Percentiles rank a stretch among this genome's conserved stretches.
These are phyloP conservation scores for Pteronura brasiliensis DNA, from an alignment of 2,113 vertebrate genomes.

Conservation along the genomic window DNA sequence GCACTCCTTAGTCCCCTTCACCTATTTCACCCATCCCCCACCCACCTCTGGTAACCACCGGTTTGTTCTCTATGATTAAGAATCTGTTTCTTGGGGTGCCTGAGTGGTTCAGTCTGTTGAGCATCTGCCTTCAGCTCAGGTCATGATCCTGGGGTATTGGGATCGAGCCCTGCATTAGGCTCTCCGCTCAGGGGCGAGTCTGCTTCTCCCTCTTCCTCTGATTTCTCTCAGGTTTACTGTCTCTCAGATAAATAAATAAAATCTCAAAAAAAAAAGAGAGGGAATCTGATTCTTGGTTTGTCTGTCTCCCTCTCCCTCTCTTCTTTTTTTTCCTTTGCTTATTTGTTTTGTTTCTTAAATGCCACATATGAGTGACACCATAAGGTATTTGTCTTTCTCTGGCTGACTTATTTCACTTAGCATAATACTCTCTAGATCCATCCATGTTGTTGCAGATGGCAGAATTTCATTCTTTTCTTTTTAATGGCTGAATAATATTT, in stretches of 20 bases:
- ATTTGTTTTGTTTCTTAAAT: neutral
- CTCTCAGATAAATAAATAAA: neutral
- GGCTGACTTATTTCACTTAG: neutral
- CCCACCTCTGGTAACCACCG: neutral
- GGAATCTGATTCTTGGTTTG: neutral
- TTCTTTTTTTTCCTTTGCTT: neutral
- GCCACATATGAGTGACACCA: neutral
- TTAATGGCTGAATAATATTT: neutral
- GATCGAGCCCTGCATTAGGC: too few relatives aligned
- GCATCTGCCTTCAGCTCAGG: too few relatives aligned
- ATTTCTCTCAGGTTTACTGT: neutral
- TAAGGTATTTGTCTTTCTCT: neutral
- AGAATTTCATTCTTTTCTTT: neutral
- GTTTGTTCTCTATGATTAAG: neutral
- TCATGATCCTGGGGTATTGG: too few relatives aligned
- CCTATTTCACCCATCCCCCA: neutral
- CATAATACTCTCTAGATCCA: neutral
- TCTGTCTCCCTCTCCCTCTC: neutral
- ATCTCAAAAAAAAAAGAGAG: neutral
- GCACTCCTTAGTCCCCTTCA: neutral
- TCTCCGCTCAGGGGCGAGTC: too few relatives aligned
- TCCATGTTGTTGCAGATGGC: neutral
- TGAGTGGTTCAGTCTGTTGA: too few relatives aligned
- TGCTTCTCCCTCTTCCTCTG: too few relatives aligned
- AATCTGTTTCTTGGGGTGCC: neutral